These are phyloP conservation scores for Drosophila oshimai DNA, from an alignment of 1,140 invertebrate species.

Conservation along the genomic window DNA sequence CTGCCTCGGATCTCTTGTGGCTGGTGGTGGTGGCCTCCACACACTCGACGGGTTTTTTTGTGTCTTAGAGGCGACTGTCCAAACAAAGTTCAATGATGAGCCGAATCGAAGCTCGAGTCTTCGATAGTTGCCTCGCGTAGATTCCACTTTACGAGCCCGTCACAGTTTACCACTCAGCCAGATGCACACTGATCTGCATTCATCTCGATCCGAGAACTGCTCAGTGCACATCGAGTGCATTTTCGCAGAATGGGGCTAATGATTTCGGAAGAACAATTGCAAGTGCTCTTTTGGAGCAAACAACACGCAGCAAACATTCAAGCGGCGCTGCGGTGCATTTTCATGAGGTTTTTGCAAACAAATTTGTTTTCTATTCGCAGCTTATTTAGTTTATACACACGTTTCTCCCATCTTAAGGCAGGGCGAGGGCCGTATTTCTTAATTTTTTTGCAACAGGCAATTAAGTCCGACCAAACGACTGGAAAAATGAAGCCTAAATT, in stretches of 20 bases:
- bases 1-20: slow-evolving; percentile 18
- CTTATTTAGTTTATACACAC: slow-evolving; percentile 43
- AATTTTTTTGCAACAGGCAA: slow-evolving; percentile 20
- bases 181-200: slow-evolving; percentile 21
- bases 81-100: slow-evolving; percentile 69
- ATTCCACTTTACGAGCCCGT: neutral
- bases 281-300: slow-evolving; percentile 4
- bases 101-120: neutral
- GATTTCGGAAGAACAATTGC: slow-evolving; percentile 59
- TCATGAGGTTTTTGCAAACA: slow-evolving; percentile 4
- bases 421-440: neutral
- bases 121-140: neutral
- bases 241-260: slow-evolving; percentile 45
- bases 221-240: slow-evolving; percentile 47
- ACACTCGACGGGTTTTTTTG: slow-evolving; percentile 13
- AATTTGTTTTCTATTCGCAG: slow-evolving; percentile 26
- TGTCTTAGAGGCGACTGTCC: slow-evolving; percentile 6
- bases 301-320: slow-evolving; percentile 21
- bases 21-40: slow-evolving; percentile 22
- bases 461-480: neutral
- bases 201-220: slow-evolving; percentile 14
- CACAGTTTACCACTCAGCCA: neutral
- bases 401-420: slow-evolving; percentile 37
- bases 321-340: neutral
- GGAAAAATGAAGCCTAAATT: neutral